These are phyloP conservation scores for Mimachlamys varia DNA, from an alignment of 2,888 invertebrate genomes.

Conservation along the genomic window DNA sequence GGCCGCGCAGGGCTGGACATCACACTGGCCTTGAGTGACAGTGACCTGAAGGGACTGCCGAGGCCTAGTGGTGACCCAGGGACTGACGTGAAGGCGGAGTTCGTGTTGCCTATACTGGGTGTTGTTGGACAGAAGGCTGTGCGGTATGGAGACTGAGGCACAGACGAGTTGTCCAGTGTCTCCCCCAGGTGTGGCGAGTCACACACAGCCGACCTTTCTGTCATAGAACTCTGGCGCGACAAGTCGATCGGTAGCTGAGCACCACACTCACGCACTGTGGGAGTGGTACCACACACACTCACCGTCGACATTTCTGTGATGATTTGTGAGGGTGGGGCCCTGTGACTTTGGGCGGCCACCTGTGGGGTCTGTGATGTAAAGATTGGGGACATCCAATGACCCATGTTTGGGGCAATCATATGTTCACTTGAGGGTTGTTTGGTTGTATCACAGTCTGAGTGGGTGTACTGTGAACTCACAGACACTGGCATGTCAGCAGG, in stretches of 20 bases:
- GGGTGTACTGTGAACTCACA: neutral
- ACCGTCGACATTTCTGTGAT: neutral
- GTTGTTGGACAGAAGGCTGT: neutral
- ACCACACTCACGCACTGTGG: neutral
- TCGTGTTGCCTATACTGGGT: neutral
- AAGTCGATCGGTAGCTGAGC: neutral
- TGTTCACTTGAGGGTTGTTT: neutral
- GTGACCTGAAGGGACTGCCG: neutral
- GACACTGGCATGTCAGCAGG: neutral
- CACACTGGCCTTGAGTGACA: conserved; percentile 4
- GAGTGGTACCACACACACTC: neutral
- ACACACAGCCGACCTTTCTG: neutral
- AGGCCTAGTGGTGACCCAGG: neutral
- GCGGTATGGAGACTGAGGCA: neutral
- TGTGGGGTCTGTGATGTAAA: neutral
- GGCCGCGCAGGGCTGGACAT: neutral
- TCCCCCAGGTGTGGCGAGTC: neutral
- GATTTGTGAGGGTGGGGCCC: neutral
- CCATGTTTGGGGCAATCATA: neutral
- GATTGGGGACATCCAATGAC: neutral
- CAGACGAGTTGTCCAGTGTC: neutral
- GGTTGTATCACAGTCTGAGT: conserved; percentile 4
- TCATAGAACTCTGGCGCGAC: neutral
- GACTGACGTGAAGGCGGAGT: conserved; percentile 1
- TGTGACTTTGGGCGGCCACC: neutral